Percentiles rank a stretch among this genome's conserved stretches.
phyloP scores from a whole-genome alignment of 2,113 vertebrate genomes.

The Dromiciops gliroides region DNA sequence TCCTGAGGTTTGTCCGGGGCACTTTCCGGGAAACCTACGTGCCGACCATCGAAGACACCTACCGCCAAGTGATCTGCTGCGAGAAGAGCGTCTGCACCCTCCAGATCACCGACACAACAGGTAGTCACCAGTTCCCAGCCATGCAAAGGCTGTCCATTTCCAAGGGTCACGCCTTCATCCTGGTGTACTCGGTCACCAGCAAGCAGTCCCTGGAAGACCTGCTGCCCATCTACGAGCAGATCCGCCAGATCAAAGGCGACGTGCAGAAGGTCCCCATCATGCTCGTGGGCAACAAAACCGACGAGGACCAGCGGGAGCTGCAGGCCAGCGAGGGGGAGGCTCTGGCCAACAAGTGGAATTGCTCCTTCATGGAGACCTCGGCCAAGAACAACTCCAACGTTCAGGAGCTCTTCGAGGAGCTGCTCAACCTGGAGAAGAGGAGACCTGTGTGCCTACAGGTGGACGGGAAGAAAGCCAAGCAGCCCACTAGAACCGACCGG shows the following conservation, averaged over 20 bases:
- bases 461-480: constrained; percentile 84
- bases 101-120: background rate
- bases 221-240: constrained; percentile 1
- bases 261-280: constrained; percentile 77
- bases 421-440: constrained; percentile 85
- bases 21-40: background rate
- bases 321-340: constrained; percentile 82
- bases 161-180: background rate
- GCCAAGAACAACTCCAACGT: constrained; percentile 87
- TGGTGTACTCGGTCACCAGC: background rate
- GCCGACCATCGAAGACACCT: background rate
- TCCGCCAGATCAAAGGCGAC: background rate
- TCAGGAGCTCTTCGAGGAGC: constrained; percentile 87
- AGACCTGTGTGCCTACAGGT: constrained; percentile 84
- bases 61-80: background rate
- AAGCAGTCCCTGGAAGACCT: background rate
- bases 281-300: constrained; percentile 86
- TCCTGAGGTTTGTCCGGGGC: background rate
- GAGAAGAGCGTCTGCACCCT: background rate
- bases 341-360: constrained; percentile 83
- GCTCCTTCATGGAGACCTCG: constrained; percentile 87
- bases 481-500: constrained; percentile 81
- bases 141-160: background rate
- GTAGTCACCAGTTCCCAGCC: background rate
- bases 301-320: constrained; percentile 83